Base-by-base conservation (phyloP, 2,888 invertebrate species). In the Dryocosmus kuriphilus region DNA sequence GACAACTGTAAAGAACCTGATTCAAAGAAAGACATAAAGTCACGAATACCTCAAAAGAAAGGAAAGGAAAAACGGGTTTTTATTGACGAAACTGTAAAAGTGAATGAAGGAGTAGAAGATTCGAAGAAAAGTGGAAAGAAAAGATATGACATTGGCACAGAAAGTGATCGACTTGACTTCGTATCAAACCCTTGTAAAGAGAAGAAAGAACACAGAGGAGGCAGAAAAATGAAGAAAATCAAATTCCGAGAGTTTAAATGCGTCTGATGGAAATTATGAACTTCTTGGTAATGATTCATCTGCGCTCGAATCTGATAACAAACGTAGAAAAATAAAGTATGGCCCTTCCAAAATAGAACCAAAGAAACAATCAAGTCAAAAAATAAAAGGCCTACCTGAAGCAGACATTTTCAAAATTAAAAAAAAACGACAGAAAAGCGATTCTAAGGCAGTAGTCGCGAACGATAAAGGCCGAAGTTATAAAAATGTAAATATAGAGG, bases 261-360 rank as follows among this genome's bases (percentile, higher is more conserved):
- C 71, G 19, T 32, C 51, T 4, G 71, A 71, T n/a, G 30, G 19
- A 30, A 71, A 51, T 71, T 51, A 51, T 5, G 35, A 63, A 63
- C 9, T 63, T n/a, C n/a, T n/a, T n/a, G n/a, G n/a, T 3, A 35
- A 35, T 51, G 32, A 51, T 30, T 30, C 51, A 41, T n/a, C 30
- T 3, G 6, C 51, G n/a, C 5, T 11, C 1, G 51, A 71, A 8
- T 71, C 22, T n/a, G 71, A 71, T 46, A 71, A 51, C n/a, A 71
- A 65, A 57, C 32, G 7, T 9, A 67, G 61, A 2, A 75, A 62
- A 51, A 38, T 30, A 7, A 62, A 38, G 6, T 11, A 57, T 30
- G 63, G 30, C 61, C 41, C 61, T 55, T 41, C 46, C 27, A 77
- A 81, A 51, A 86, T 27, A 84, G 7, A 61, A 87, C 90, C 77